Base-by-base conservation (phyloP, 1,140 invertebrate genomes). In the Varroa destructor region DNA sequence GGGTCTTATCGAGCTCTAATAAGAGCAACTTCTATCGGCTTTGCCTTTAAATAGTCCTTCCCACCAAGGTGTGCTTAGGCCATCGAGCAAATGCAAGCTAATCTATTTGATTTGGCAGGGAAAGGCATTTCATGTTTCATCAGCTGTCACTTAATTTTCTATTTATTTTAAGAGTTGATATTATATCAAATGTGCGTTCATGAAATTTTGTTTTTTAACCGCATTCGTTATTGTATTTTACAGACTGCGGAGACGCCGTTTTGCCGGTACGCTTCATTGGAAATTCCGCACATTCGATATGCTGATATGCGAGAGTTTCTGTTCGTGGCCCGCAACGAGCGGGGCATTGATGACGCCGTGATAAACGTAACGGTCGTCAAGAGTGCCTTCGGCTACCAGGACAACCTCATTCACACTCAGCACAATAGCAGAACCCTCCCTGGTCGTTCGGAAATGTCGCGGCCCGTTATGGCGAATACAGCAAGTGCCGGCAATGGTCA, bases 291-390 rank as follows among this genome's bases (percentile, higher is more conserved):
- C 56, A 81, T 85, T 43, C 79, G 81, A 74, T 79, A 78, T 74
- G 81, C 81, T n/a, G 82, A 85, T 77, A 79, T 79, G 3, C 84
- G 84, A n/a, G 84, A 84, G 77, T 83, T 84, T 78, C 75, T 83
- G 74, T 79, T 85, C 73, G 75, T 85, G 73, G 83, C 84, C 12
- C 80, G 81, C 55, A 84, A 84, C 72, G 75, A 80, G 67, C 80
- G 82, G 75, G 84, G 84, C 56, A 79, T 84, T 73, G 81, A 82
- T 73, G 83, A 84, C 74, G 83, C 83, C 73, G 79, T 79, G 70
- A 80, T 85, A 74, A 84, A 85, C 77, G 82, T 85, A 73, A 84
- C 84, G 43, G 61, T 67, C 12, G 61, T 67, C 12, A 67, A 67
- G 61, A 67, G 61, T 46, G 61, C 61, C 40, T 67, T 67, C 40